A percentile compares a stretch with the other conserved stretches of the same genome.
Evolutionary conservation across 2,888 invertebrate species (phyloP).

Genomic region (Lamellibrachia columna): DNA sequence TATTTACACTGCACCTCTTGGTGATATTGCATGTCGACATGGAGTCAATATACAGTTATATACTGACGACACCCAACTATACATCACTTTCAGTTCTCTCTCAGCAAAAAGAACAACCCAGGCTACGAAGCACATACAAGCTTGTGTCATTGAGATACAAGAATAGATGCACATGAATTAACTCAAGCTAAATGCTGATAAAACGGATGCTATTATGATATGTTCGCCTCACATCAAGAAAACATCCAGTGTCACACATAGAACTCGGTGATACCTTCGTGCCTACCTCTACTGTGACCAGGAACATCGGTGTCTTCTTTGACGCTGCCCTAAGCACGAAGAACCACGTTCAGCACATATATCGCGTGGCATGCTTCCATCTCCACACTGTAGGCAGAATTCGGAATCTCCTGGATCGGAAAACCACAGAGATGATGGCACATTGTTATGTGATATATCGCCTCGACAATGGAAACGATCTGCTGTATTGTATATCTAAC

Average conservation of each 20-base stretch:
- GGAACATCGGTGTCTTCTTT: not conserved
- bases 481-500: no score
- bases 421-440: not conserved
- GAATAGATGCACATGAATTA: not conserved
- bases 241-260: not conserved
- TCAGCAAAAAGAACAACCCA: not conserved
- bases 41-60: not conserved
- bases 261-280: not conserved
- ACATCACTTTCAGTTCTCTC: not conserved
- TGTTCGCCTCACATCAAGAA: not conserved
- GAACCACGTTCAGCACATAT: not conserved
- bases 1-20: not conserved
- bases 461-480: not conserved
- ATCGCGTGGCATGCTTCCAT: not conserved
- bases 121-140: not conserved
- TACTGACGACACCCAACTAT: not conserved
- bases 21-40: conserved; percentile 8
- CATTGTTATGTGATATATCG: not conserved
- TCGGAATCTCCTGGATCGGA: not conserved
- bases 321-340: not conserved
- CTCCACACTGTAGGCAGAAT: not conserved
- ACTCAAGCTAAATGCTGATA: not conserved
- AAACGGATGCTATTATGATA: not conserved
- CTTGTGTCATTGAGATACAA: not conserved
- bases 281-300: not conserved